Conservation (phyloP, 2,888 invertebrate genomes). For the Philereme transversata region DNA sequence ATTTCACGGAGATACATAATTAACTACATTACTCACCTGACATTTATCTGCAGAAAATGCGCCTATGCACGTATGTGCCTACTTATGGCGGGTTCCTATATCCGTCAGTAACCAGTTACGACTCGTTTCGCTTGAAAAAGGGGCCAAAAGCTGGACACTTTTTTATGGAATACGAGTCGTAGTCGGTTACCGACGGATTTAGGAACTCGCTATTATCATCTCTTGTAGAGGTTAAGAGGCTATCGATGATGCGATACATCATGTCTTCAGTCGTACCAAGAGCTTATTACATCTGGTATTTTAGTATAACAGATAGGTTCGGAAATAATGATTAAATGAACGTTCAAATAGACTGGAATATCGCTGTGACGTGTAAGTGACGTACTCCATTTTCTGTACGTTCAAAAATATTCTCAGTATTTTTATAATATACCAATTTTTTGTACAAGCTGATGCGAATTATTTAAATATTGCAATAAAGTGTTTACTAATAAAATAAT, state of each 20-base stretch:
- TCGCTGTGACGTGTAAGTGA: conserved; percentile 37
- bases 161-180: no score
- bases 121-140: no score
- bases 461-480: conserved; percentile 21
- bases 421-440: conserved; percentile 25
- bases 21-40: no score
- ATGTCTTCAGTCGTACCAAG: conserved; percentile 18
- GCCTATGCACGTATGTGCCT: no score
- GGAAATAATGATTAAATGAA: conserved; percentile 25
- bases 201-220: no score
- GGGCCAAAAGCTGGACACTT: no score
- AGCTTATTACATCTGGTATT: conserved; percentile 21
- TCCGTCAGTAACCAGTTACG: no score
- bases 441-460: conserved; percentile 18
- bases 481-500: conserved; percentile 9
- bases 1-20: no score
- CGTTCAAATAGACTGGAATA: conserved; percentile 36
- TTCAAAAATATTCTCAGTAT: conserved; percentile 30
- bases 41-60: no score
- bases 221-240: no score
- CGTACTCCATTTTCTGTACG: conserved; percentile 35
- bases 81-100: no score
- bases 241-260: neutral
- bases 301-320: conserved; percentile 15
- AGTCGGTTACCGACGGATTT: no score